Base-by-base conservation (phyloP, 2,888 invertebrate species). In the Eurytoma adleriae region DNA sequence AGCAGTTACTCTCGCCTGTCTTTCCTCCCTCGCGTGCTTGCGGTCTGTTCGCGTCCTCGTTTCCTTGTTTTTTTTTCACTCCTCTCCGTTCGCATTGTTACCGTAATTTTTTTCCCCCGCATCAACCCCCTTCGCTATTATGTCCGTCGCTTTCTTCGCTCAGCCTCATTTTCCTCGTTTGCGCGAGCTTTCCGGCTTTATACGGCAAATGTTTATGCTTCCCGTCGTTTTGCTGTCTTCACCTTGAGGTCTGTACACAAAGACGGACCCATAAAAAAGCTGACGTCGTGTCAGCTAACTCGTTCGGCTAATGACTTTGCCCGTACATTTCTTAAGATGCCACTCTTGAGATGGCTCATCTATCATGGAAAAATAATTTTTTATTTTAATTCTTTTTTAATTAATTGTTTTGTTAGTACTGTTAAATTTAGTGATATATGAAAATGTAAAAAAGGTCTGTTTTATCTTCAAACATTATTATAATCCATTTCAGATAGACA, bases 21-120 rank as follows among this genome's bases (percentile, higher is more conserved):
- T 59, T 24, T 57, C 18, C 16, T 40, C 48, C 2, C n/a, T 56
- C 30, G 30, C 20, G 10, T 12, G 30, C 68, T 62, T 76, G 61
- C 40, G 68, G 68, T 54, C 48, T 24, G 76, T 30, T 48, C 52
- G 50, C 5, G 14, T 66, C 66, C 16, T 56, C 54, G 20, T 56
- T 52, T 73, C 13, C 13, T 27, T 10, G 48, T 48, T 50, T 50
- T 18, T 50, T 52, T 57, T 18, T 20, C 13, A n/a, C 54, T 13
- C 18, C 27, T 24, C 56, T 24, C 50, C 24, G 61, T 20, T 24
- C 62, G 56, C 56, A 64, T 70, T 70, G 62, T 77, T 77, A 77
- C 77, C 70, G 70, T 61, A 61, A 54, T 62, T 70, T 77, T 75
- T 64, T 70, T 61, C 52, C 48, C n/a, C 61, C 24, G 3, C 70